phyloP scores from a whole-genome alignment of 1,140 invertebrate genomes.

The Trachelipus rathkii region DNA sequence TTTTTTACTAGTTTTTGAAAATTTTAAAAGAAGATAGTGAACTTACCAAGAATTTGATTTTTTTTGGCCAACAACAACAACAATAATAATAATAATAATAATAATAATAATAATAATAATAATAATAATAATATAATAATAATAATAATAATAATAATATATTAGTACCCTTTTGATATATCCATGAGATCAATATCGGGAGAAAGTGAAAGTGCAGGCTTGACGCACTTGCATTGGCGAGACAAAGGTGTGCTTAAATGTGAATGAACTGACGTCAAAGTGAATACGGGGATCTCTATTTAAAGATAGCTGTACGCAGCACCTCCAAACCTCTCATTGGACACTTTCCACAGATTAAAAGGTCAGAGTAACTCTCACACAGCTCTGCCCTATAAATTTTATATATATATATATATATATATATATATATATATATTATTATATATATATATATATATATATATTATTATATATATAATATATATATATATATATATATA shows the following conservation, averaged over 20 bases:
- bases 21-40: too few species aligned
- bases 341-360: constrained; percentile 39
- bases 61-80: too few species aligned
- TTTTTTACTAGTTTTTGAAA: too few species aligned
- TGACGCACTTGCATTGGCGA: constrained; percentile 84
- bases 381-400: constrained; percentile 37
- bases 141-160: constrained; percentile 1
- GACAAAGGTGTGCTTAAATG: constrained; percentile 84
- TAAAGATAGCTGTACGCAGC: constrained; percentile 76
- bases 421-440: neutral
- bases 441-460: neutral
- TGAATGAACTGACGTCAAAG: constrained; percentile 86
- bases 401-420: constrained; percentile 17
- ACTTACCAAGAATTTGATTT: too few species aligned
- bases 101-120: neutral
- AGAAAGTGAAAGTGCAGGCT: constrained; percentile 82
- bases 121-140: neutral
- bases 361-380: constrained; percentile 38
- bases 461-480: too few species aligned
- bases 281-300: constrained; percentile 81
- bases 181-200: constrained; percentile 86
- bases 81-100: too few species aligned
- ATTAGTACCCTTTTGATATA: constrained; percentile 65
- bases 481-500: too few species aligned
- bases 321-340: constrained; percentile 69